These are phyloP conservation scores for Xylocopa sonorina DNA, from an alignment of 1,140 invertebrate genomes.

Conservation along the genomic window DNA sequence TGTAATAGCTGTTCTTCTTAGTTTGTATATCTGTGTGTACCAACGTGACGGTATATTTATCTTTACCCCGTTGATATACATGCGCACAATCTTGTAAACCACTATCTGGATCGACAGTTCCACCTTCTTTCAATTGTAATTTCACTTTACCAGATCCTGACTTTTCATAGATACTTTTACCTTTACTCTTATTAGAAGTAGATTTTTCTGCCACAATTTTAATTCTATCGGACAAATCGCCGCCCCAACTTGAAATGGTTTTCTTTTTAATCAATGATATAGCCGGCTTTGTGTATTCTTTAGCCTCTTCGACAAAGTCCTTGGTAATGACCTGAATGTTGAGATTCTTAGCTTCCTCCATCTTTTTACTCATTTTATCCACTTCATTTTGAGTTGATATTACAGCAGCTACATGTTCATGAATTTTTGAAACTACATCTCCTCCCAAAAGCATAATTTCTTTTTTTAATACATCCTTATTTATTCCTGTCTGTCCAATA, in stretches of 20 bases:
- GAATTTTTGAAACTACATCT: constrained; percentile 86
- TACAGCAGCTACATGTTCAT: constrained; percentile 87
- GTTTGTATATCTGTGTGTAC: constrained; percentile 92
- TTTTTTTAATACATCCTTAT: constrained; percentile 86
- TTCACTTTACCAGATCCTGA: constrained; percentile 87
- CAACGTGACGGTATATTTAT: constrained; percentile 91
- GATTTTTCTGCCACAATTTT: constrained; percentile 73
- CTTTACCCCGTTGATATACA: constrained; percentile 86
- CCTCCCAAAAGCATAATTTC: constrained; percentile 90
- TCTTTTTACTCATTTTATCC: constrained; percentile 86
- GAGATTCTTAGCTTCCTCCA: constrained; percentile 85
- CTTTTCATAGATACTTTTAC: constrained; percentile 86
- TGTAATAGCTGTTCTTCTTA: constrained; percentile 97
- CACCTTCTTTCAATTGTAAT: constrained; percentile 92
- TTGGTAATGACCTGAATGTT: constrained; percentile 91
- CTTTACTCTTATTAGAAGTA: constrained; percentile 77
- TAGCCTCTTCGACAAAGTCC: constrained; percentile 89
- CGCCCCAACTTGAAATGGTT: constrained; percentile 91
- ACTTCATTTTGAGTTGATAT: constrained; percentile 89
- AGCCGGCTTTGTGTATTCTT: constrained; percentile 82
- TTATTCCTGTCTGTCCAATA: constrained; percentile 84
- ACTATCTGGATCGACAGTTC: constrained; percentile 95
- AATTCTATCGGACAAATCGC: constrained; percentile 85
- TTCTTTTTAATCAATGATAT: constrained; percentile 87
- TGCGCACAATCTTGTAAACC: constrained; percentile 91